Evolutionary conservation across 53 echinoderm and acorn worm species (phyloP).

Genomic region (Hippasteria phrygiana): DNA sequence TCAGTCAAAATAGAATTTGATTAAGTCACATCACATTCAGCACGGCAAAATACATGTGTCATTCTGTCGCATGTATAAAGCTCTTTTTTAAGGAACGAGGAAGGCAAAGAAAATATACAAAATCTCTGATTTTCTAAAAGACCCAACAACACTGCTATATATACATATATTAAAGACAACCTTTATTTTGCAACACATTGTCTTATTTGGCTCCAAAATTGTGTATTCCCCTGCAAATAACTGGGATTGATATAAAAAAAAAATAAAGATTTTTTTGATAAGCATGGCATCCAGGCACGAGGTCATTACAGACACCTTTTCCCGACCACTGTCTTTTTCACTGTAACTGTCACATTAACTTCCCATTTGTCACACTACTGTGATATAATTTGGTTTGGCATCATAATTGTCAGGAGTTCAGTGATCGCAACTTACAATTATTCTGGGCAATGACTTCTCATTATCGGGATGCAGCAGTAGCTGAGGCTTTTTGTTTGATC

Average conservation of each 20-base stretch:
- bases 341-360: conserved; percentile 60
- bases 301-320: conserved; percentile 7
- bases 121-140: background rate
- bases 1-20: too few species aligned
- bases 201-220: too few species aligned
- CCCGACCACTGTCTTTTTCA: conserved; percentile 42
- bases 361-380: conserved; percentile 28
- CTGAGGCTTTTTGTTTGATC: too few species aligned
- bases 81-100: too few species aligned
- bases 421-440: conserved; percentile 17
- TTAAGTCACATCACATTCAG: too few species aligned
- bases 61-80: too few species aligned
- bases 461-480: background rate
- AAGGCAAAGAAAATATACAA: background rate
- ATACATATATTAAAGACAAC: background rate
- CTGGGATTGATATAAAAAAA: background rate
- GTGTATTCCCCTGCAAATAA: background rate
- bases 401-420: conserved; percentile 50
- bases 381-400: conserved; percentile 47
- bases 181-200: background rate
- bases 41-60: too few species aligned
- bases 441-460: conserved; percentile 33
- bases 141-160: background rate
- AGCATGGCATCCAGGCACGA: background rate
- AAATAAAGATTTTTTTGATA: background rate